A percentile compares a stretch with the other conserved stretches of the same genome.
These are phyloP conservation scores for Drosophila arawakana DNA, from an alignment of 1,140 invertebrate genomes.

Conservation along the genomic window DNA sequence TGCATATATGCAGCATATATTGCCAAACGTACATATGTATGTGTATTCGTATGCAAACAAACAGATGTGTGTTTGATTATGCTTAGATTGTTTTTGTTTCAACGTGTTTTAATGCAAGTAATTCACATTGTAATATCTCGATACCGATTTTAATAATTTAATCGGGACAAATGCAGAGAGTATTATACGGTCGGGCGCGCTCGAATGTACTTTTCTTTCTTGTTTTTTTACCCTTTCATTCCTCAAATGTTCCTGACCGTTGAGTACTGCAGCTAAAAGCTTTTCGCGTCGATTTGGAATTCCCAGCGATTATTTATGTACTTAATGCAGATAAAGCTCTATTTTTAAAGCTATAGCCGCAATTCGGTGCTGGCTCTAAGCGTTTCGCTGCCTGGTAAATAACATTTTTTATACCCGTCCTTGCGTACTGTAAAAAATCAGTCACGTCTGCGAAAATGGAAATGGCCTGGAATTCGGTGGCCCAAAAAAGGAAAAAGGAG, in stretches of 20 bases:
- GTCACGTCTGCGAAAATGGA: constrained; percentile 70
- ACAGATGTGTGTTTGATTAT: no score
- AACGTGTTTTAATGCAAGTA: no score
- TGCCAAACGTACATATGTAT: no score
- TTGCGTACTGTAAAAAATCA: constrained; percentile 43
- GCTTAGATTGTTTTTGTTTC: no score
- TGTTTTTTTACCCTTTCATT: no score
- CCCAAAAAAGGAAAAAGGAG: constrained; percentile 33
- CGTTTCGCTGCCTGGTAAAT: constrained; percentile 53
- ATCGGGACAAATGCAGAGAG: no score
- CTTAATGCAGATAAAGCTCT: constrained; percentile 74
- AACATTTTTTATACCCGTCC: constrained; percentile 66
- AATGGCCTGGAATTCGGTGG: constrained; percentile 65
- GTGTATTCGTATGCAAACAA: no score
- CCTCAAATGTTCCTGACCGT: neutral
- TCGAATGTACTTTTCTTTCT: no score
- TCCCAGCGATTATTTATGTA: constrained; percentile 62
- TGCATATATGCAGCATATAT: no score
- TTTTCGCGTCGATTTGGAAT: constrained; percentile 28
- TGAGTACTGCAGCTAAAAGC: constrained; percentile 58
- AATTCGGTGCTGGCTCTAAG: constrained; percentile 31
- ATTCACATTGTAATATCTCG: no score
- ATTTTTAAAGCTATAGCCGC: constrained; percentile 41
- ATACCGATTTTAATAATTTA: no score
- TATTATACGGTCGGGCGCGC: no score